Conservation (phyloP, 2,797 vertebrate species). For the Smutsia temminckii region DNA sequence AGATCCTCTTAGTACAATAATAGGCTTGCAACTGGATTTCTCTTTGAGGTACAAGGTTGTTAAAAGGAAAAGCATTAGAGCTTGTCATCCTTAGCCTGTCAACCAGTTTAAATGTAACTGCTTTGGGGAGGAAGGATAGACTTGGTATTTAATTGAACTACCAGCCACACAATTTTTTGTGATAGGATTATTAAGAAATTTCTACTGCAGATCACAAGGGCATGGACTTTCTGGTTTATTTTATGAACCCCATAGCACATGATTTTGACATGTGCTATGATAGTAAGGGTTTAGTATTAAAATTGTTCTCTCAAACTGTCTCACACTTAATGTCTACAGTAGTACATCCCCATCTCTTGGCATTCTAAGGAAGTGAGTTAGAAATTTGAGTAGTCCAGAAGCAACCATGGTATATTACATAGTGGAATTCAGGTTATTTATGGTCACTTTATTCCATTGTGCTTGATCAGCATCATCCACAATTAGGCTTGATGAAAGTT, state of each 20-base stretch:
- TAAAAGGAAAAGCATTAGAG: conserved; percentile 15
- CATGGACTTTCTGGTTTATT: background rate
- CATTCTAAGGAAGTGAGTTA: conserved; percentile 16
- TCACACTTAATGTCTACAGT: background rate
- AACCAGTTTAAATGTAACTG: background rate
- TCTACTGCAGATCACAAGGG: background rate
- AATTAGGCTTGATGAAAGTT: background rate
- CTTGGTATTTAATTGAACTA: conserved; percentile 29
- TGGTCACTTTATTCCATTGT: conserved; percentile 14
- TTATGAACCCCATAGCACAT: background rate
- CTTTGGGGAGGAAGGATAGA: background rate
- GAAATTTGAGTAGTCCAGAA: conserved; percentile 27
- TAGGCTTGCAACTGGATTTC: background rate
- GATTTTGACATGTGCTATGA: background rate
- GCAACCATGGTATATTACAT: background rate
- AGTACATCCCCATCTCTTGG: background rate
- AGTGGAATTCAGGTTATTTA: conserved; percentile 51
- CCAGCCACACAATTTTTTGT: background rate
- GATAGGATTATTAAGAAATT: conserved; percentile 20
- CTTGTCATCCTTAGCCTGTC: background rate
- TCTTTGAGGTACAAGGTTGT: conserved; percentile 8
- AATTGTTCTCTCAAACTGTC: conserved; percentile 13
- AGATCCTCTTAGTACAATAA: background rate
- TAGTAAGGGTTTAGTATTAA: background rate
- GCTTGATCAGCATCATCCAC: background rate